Evolutionary conservation across 2,888 invertebrate species (phyloP).

Genomic region (Yponomeuta sedellus): DNA sequence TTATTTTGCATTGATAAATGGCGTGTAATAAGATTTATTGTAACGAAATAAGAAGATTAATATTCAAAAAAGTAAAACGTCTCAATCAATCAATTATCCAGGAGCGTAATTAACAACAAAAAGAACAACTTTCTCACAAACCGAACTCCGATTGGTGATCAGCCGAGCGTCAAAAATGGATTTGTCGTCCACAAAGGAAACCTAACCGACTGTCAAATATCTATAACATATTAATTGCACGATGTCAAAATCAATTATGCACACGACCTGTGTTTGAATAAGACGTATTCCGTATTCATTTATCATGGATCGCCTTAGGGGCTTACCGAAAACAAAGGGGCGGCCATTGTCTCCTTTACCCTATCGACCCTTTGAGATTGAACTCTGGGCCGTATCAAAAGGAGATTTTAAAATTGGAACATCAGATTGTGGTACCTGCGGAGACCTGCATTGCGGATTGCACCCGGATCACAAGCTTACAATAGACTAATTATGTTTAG

Average conservation of each 20-base stretch:
- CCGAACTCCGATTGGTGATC: slow-evolving; percentile 32
- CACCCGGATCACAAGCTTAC: no score
- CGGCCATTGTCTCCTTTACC: slow-evolving; percentile 25
- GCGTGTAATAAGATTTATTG: slow-evolving; percentile 4
- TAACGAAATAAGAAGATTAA: slow-evolving; percentile 14
- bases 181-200: slow-evolving; percentile 42
- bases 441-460: neutral
- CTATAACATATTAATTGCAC: slow-evolving; percentile 52
- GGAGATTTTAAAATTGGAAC: neutral
- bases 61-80: slow-evolving; percentile 2
- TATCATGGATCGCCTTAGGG: slow-evolving; percentile 39
- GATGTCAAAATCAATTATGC: slow-evolving; percentile 67
- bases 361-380: slow-evolving; percentile 24
- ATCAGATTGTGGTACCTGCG: neutral
- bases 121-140: slow-evolving; percentile 40
- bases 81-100: slow-evolving; percentile 3
- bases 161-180: slow-evolving; percentile 53
- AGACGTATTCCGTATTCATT: slow-evolving; percentile 54
- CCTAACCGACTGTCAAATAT: slow-evolving; percentile 45
- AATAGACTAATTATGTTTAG: no score
- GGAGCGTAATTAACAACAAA: slow-evolving; percentile 22
- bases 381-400: slow-evolving; percentile 19
- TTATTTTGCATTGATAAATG: neutral
- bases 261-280: slow-evolving; percentile 56
- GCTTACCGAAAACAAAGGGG: slow-evolving; percentile 21